Evolutionary conservation across 2,888 invertebrate genomes (phyloP).

Genomic region (Pristionchus entomophagus): DNA sequence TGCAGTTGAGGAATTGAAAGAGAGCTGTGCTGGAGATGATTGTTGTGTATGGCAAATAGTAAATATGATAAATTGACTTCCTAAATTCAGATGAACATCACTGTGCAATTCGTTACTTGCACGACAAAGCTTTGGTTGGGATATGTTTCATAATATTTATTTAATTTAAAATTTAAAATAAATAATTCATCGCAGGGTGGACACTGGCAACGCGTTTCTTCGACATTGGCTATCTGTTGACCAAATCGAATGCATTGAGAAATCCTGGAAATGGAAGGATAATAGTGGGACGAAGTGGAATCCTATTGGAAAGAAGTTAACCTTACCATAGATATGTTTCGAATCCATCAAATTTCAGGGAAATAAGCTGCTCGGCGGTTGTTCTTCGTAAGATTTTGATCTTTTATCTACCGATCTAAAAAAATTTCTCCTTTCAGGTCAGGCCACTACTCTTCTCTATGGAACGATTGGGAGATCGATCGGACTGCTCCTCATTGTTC

Average conservation of each 20-base stretch:
- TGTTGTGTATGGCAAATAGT: background rate
- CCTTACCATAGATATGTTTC: too few species aligned
- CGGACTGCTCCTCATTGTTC: background rate
- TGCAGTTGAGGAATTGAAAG: too few species aligned
- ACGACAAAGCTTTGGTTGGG: background rate
- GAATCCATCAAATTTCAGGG: background rate
- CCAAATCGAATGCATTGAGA: background rate
- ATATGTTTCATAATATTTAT: background rate
- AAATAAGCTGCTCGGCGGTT: background rate
- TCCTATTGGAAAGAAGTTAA: background rate
- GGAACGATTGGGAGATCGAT: background rate
- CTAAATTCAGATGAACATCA: background rate
- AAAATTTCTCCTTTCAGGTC: background rate
- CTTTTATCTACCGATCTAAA: background rate
- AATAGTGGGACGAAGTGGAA: background rate
- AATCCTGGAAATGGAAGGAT: background rate
- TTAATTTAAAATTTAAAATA: background rate
- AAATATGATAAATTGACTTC: background rate
- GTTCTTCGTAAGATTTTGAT: background rate
- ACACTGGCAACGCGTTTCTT: background rate
- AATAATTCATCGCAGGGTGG: background rate
- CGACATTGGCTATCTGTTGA: background rate
- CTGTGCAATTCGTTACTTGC: background rate
- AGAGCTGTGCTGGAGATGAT: too few species aligned
- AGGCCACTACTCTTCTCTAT: background rate